Conservation (phyloP, 2,888 invertebrate genomes). For the Tachina grossa region DNA sequence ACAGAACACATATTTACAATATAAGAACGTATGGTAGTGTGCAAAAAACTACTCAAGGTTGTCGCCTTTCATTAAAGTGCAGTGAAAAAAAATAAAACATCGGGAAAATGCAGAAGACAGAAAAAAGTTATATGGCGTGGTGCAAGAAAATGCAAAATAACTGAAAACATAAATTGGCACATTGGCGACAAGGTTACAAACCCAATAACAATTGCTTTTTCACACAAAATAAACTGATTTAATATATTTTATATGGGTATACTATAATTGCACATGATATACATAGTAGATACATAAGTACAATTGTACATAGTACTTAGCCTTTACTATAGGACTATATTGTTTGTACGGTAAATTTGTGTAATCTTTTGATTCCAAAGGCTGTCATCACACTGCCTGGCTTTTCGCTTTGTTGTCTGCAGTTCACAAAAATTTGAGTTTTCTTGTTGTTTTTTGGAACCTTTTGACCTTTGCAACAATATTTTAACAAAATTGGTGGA, state of each 20-base stretch:
- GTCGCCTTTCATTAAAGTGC: slow-evolving; percentile 29
- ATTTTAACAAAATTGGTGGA: slow-evolving; percentile 2
- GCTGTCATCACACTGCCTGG: background rate
- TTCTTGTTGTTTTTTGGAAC: slow-evolving; percentile 8
- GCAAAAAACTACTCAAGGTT: slow-evolving; percentile 54
- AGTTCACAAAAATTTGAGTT: slow-evolving; percentile 3
- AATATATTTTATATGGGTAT: background rate
- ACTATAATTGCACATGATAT: too few species aligned
- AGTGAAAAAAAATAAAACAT: slow-evolving; percentile 33
- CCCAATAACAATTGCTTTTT: slow-evolving; percentile 12
- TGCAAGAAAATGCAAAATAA: slow-evolving; percentile 23
- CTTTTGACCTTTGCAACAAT: slow-evolving; percentile 47
- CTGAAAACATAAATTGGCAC: slow-evolving; percentile 50
- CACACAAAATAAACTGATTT: background rate
- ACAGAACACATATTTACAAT: slow-evolving; percentile 3
- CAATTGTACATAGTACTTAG: too few species aligned
- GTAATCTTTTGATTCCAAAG: too few species aligned
- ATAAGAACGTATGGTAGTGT: too few species aligned
- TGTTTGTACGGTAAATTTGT: too few species aligned
- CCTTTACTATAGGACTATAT: too few species aligned
- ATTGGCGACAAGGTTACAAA: slow-evolving; percentile 67
- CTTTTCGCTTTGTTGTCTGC: slow-evolving; percentile 56
- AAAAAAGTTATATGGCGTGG: background rate
- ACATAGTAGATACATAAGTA: too few species aligned
- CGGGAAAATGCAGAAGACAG: background rate